Conservation (phyloP, 2,888 invertebrate genomes). For the Tenthredo notha region DNA sequence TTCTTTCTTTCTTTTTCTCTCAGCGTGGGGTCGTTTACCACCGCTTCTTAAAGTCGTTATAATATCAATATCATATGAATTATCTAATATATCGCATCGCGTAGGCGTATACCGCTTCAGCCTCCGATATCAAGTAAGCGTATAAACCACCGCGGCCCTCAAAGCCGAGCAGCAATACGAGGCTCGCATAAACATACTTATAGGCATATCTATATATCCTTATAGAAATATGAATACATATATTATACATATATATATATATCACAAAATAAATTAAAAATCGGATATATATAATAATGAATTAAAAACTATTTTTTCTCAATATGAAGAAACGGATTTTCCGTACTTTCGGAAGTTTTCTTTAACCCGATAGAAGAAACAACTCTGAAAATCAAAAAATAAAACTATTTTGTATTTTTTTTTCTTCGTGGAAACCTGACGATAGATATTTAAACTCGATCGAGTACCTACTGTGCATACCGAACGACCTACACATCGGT, state of each 20-base stretch:
- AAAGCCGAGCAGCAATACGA: too few relatives aligned
- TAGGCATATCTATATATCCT: too few relatives aligned
- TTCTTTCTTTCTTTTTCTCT: background rate
- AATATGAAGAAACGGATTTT: too few relatives aligned
- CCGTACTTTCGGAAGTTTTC: too few relatives aligned
- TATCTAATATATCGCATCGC: background rate
- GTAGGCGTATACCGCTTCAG: background rate
- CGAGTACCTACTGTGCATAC: background rate
- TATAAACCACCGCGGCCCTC: constrained; percentile 3
- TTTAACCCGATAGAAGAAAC: too few relatives aligned
- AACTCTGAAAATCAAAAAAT: too few relatives aligned
- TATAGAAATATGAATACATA: too few relatives aligned
- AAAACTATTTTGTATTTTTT: background rate
- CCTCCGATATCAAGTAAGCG: background rate
- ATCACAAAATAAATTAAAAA: too few relatives aligned
- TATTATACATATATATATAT: too few relatives aligned
- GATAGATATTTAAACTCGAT: background rate
- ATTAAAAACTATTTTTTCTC: too few relatives aligned
- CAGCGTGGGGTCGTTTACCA: constrained; percentile 1
- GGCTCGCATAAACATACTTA: too few relatives aligned
- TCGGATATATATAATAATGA: too few relatives aligned
- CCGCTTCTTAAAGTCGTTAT: background rate
- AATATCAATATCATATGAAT: constrained; percentile 14
- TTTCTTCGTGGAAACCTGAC: background rate
- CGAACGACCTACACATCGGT: background rate